phyloP scores from a whole-genome alignment of 2,797 vertebrate genomes.

The Halcyon chelicuti region DNA sequence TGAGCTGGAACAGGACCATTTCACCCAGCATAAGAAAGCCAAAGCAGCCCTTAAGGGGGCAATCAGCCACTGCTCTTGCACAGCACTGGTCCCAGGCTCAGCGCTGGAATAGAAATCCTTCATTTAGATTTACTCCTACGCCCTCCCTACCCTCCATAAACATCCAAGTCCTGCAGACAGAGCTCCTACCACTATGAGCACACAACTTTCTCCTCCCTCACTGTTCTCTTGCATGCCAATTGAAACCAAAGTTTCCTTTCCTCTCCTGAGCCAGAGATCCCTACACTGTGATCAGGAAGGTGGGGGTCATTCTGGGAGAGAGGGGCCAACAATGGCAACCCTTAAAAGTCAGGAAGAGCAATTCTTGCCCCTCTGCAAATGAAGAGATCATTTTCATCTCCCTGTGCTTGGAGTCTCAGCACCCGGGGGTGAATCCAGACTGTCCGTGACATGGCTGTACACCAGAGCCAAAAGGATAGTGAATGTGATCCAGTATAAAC shows the following conservation, averaged over 20 bases:
- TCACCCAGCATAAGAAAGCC: background rate
- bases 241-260: background rate
- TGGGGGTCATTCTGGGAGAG: background rate
- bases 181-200: background rate
- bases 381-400: conserved; percentile 10
- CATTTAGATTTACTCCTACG: background rate
- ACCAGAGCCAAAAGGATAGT: background rate
- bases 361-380: background rate
- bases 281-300: background rate
- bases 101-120: background rate
- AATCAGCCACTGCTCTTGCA: background rate
- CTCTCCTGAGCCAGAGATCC: background rate
- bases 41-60: rapidly evolving
- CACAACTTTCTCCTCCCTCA: background rate
- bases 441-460: background rate
- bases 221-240: background rate
- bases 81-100: background rate
- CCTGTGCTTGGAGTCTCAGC: background rate
- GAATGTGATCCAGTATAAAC: conserved; percentile 28
- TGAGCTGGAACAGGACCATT: background rate
- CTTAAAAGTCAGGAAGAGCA: background rate
- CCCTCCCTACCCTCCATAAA: background rate
- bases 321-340: background rate
- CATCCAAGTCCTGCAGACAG: background rate
- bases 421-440: conserved; percentile 20